phyloP scores from a whole-genome alignment of 2,797 vertebrate species.

The Leptodactylus fallax region DNA sequence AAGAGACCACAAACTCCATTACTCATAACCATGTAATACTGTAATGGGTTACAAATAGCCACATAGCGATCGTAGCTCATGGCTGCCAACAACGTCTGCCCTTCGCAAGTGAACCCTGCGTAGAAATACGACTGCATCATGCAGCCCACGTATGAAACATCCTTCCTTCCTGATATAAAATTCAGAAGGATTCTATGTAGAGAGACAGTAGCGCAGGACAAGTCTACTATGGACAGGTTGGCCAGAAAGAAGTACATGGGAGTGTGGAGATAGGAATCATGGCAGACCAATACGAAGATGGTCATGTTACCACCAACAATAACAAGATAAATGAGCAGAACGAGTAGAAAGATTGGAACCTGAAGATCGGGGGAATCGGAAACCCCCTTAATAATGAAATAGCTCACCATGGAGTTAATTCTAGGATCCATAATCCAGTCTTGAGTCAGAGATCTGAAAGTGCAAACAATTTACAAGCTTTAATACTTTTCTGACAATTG shows the following conservation, averaged over 20 bases:
- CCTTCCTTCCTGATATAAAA: background rate
- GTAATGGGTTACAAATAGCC: slow-evolving; percentile 24
- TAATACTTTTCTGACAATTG: no score
- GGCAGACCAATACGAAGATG: slow-evolving; percentile 12
- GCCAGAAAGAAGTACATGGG: slow-evolving; percentile 48
- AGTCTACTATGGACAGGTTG: slow-evolving; percentile 30
- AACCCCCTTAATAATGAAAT: slow-evolving; percentile 28
- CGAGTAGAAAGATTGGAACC: slow-evolving; percentile 27
- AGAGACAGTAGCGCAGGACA: background rate
- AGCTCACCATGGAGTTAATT: background rate
- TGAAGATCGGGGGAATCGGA: slow-evolving; percentile 6
- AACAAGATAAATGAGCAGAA: slow-evolving; percentile 26
- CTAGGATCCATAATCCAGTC: no score
- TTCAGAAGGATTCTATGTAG: slow-evolving; percentile 10
- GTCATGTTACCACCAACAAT: slow-evolving; percentile 42
- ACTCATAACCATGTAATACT: slow-evolving; percentile 1
- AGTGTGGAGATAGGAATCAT: slow-evolving; percentile 22
- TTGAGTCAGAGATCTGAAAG: no score
- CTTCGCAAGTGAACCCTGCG: no score
- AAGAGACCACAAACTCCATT: background rate
- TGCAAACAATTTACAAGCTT: no score
- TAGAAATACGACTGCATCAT: slow-evolving; percentile 25
- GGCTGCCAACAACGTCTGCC: no score
- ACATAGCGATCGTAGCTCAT: slow-evolving; percentile 51
- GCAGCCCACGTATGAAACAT: background rate